Conservation (phyloP, 2,888 invertebrate genomes). For the Catocala nupta region DNA sequence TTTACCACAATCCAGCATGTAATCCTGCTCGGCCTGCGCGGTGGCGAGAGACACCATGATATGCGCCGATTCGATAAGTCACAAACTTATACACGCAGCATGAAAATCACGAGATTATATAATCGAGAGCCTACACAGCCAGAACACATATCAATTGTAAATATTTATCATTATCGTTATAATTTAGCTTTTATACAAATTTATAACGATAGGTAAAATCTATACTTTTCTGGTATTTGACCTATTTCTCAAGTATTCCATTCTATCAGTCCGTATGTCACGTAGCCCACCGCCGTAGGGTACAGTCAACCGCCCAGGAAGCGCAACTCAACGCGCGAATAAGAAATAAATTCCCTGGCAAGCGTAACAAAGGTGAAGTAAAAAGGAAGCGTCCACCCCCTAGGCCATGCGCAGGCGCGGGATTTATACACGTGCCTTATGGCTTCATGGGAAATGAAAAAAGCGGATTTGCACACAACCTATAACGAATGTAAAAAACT, state of each 20-base stretch:
- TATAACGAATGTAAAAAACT: constrained; percentile 51
- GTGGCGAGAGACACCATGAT: no score
- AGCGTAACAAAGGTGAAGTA: constrained; percentile 87
- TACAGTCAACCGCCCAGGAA: constrained; percentile 84
- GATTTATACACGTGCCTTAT: constrained; percentile 78
- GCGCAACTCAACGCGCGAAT: constrained; percentile 84
- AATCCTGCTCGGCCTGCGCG: no score
- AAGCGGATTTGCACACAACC: constrained; percentile 42
- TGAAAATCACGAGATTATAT: no score
- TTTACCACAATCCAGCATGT: no score
- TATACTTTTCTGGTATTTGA: background rate
- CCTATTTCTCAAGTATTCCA: background rate
- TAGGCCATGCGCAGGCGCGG: constrained; percentile 66
- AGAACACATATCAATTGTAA: no score
- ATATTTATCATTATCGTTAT: no score
- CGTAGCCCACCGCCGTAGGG: constrained; percentile 68
- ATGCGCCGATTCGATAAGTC: no score
- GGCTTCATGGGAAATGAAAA: constrained; percentile 67
- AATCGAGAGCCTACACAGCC: no score
- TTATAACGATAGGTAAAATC: no score
- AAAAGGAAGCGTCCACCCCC: constrained; percentile 80
- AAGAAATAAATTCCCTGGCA: constrained; percentile 85
- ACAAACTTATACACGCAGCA: no score
- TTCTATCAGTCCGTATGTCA: constrained; percentile 38
- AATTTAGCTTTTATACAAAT: no score